A percentile compares a stretch with the other conserved stretches of the same genome.
These are phyloP conservation scores for Drosophila biarmipes DNA, from an alignment of 1,140 invertebrate genomes.

Conservation along the genomic window DNA sequence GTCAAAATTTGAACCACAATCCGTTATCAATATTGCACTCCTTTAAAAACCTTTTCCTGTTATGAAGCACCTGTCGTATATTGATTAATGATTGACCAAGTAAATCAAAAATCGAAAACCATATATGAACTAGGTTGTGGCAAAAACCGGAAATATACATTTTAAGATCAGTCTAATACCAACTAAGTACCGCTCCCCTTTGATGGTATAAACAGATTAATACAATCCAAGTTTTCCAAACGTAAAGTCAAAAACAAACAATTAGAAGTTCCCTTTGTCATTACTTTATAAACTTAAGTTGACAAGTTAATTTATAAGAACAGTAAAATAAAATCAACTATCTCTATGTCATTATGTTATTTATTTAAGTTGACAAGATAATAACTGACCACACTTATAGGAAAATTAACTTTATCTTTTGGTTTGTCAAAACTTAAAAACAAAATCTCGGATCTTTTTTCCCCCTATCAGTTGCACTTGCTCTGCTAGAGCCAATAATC, in stretches of 20 bases:
- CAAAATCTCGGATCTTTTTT: neutral
- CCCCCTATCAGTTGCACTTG: neutral
- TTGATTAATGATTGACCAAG: slow-evolving; percentile 7
- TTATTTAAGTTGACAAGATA: neutral
- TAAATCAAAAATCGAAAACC: neutral
- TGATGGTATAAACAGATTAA: too few species aligned
- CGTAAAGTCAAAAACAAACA: too few species aligned
- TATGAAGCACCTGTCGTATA: neutral
- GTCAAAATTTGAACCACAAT: neutral
- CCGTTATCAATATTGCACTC: neutral
- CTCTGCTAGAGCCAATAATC: neutral
- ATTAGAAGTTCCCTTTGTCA: neutral
- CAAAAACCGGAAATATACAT: neutral
- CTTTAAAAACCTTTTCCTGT: neutral
- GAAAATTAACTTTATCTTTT: neutral
- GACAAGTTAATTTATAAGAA: neutral
- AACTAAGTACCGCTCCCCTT: too few species aligned
- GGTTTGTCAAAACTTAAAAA: neutral
- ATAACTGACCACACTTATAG: too few species aligned
- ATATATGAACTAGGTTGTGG: neutral
- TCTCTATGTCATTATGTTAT: neutral
- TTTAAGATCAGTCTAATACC: too few species aligned
- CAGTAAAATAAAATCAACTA: neutral
- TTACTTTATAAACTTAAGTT: too few species aligned
- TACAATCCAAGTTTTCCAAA: too few species aligned